A percentile compares a stretch with the other conserved stretches of the same genome.
Conservation (phyloP, 2,113 vertebrate species). For the Hystrix brachyura region DNA sequence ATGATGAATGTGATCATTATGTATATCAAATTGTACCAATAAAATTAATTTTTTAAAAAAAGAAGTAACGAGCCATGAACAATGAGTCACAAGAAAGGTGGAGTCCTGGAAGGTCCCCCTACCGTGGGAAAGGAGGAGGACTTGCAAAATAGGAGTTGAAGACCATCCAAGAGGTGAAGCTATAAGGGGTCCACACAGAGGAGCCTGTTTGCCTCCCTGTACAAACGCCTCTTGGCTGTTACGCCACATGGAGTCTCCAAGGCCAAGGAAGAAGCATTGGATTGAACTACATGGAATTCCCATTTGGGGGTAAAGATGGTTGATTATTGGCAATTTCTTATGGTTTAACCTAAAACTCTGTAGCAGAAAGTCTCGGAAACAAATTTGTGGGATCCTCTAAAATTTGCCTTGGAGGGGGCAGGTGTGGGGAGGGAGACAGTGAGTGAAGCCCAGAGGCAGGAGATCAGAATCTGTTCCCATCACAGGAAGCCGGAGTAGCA, state of each 20-base stretch:
- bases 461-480: neutral
- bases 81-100: neutral
- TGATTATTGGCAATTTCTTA: neutral
- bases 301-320: neutral
- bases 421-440: accelerated
- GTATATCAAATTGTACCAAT: neutral
- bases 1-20: neutral
- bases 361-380: neutral
- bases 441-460: neutral
- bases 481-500: accelerated
- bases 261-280: neutral
- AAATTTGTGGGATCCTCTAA: neutral
- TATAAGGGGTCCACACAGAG: neutral
- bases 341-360: neutral
- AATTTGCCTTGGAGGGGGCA: neutral
- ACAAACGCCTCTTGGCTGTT: neutral
- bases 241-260: neutral
- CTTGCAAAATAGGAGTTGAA: neutral
- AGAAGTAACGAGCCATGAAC: neutral
- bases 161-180: no score
- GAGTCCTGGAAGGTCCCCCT: neutral
- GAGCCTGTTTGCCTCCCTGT: neutral
- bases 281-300: neutral
- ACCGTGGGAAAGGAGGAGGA: neutral
- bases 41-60: neutral